Evolutionary conservation across 2,888 invertebrate genomes (phyloP).

Genomic region (Agrotis ipsilon): DNA sequence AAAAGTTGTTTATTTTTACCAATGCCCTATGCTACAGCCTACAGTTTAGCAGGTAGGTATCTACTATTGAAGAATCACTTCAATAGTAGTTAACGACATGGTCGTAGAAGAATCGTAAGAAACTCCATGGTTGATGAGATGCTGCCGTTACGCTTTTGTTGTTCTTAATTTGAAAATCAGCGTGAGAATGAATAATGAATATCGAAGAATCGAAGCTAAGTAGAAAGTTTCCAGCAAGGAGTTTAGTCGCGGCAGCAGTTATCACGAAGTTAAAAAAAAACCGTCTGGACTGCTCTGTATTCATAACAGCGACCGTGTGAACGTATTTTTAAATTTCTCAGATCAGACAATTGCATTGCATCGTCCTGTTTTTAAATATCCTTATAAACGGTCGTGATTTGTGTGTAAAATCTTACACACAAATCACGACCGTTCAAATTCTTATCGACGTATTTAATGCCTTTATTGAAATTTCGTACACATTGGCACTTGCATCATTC

Average conservation of each 20-base stretch:
- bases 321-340: constrained; percentile 46
- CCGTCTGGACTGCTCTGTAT: constrained; percentile 42
- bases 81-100: too few relatives aligned
- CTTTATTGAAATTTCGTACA: constrained; percentile 34
- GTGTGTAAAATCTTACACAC: constrained; percentile 39
- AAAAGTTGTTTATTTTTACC: too few relatives aligned
- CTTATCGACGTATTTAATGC: constrained; percentile 14
- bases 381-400: constrained; percentile 39
- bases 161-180: constrained; percentile 12
- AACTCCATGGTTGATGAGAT: neutral
- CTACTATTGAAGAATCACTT: too few relatives aligned
- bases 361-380: constrained; percentile 46
- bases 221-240: constrained; percentile 25
- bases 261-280: constrained; percentile 39
- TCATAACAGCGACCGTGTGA: constrained; percentile 34
- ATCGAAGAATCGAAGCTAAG: constrained; percentile 12
- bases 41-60: too few relatives aligned
- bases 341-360: constrained; percentile 36
- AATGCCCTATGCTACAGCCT: too few relatives aligned
- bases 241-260: constrained; percentile 19
- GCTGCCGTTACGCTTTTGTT: neutral
- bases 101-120: too few relatives aligned
- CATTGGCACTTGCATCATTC: constrained; percentile 36
- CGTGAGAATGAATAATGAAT: constrained; percentile 23
- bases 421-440: constrained; percentile 48